A percentile compares a stretch with the other conserved stretches of the same genome.
phyloP scores from a whole-genome alignment of 2,797 vertebrate species.

The Muscicapa comitata region DNA sequence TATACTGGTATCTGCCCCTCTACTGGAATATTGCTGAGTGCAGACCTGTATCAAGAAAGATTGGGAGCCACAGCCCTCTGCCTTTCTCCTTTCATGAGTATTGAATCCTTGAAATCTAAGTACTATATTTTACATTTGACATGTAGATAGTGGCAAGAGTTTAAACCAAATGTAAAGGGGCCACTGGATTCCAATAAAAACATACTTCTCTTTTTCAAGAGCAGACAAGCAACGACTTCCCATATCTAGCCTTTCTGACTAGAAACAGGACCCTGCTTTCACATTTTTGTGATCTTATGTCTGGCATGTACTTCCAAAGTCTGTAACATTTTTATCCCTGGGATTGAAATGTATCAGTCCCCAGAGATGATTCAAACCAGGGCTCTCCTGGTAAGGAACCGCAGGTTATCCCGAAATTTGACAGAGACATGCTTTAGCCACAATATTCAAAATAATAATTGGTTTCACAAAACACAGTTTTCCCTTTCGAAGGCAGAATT shows the following conservation, averaged over 20 bases:
- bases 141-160: constrained; percentile 34
- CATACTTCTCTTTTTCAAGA: constrained; percentile 34
- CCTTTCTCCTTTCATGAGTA: background rate
- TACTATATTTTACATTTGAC: constrained; percentile 41
- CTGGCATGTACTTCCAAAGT: constrained; percentile 54
- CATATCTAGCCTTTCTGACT: constrained; percentile 52
- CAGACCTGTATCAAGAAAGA: background rate
- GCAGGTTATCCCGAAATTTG: constrained; percentile 42
- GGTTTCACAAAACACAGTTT: background rate
- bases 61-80: background rate
- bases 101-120: constrained; percentile 11
- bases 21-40: background rate
- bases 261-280: constrained; percentile 65
- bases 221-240: constrained; percentile 52
- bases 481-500: background rate
- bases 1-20: background rate
- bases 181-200: constrained; percentile 57
- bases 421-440: constrained; percentile 34
- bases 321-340: constrained; percentile 54
- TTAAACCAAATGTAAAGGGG: constrained; percentile 45
- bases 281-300: constrained; percentile 57
- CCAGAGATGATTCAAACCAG: constrained; percentile 63
- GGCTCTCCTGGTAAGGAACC: constrained; percentile 49
- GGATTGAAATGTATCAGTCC: constrained; percentile 63
- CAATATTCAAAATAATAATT: constrained; percentile 33